Percentiles rank a stretch among this genome's conserved stretches.
Conservation (phyloP, 92 coral and sea anemone genomes). For the Actinostola sp. region DNA sequence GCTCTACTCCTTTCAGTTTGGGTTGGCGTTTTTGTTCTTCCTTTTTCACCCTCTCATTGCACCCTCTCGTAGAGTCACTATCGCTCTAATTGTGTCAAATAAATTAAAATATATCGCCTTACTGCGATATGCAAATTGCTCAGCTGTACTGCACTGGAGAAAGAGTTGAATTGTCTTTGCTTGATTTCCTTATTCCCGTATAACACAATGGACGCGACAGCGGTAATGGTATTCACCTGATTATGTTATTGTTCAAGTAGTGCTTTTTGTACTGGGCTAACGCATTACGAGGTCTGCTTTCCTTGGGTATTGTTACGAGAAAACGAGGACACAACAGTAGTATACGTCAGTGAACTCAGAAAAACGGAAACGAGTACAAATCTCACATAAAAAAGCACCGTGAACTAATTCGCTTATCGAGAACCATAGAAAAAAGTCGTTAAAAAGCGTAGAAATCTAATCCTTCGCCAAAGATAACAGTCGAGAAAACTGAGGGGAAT, state of each 20-base stretch:
- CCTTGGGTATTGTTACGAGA: background rate
- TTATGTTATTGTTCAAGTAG: too few relatives aligned
- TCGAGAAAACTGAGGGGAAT: too few relatives aligned
- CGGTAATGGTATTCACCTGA: too few relatives aligned
- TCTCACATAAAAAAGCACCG: background rate
- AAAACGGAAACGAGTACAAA: constrained; percentile 3
- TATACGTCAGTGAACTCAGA: background rate
- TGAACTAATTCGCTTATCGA: background rate
- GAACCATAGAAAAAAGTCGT: background rate
- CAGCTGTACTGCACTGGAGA: background rate
- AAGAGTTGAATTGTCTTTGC: background rate
- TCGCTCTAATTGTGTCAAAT: background rate
- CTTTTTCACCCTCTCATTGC: background rate
- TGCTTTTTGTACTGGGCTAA: too few relatives aligned
- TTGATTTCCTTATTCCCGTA: constrained; percentile 1
- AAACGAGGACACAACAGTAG: background rate
- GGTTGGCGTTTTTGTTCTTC: background rate
- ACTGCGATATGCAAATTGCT: background rate
- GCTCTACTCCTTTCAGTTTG: background rate
- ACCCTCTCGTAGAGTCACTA: background rate
- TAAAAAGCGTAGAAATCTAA: background rate
- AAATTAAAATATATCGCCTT: background rate
- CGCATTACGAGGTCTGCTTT: too few relatives aligned
- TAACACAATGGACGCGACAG: constrained; percentile 3
- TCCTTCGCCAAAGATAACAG: background rate